Evolutionary conservation across 1,140 invertebrate species (phyloP).

Genomic region (Diprion similis): DNA sequence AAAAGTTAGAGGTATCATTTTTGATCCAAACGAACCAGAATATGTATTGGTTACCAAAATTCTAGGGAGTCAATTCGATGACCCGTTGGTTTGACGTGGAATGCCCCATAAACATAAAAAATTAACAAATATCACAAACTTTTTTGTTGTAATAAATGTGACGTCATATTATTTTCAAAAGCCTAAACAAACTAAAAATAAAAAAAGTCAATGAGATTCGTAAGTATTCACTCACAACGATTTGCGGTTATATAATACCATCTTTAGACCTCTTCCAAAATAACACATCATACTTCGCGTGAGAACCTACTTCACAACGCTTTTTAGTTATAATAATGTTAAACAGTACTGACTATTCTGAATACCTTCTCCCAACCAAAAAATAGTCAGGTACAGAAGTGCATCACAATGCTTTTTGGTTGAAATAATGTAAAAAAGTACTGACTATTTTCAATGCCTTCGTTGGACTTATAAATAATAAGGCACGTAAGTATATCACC

Average conservation of each 20-base stretch:
- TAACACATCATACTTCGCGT: neutral
- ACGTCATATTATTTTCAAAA: too few species aligned
- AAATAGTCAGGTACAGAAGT: neutral
- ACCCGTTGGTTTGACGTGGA: too few species aligned
- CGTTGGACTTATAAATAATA: too few species aligned
- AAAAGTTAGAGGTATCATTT: too few species aligned
- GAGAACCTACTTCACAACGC: neutral
- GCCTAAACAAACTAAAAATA: too few species aligned
- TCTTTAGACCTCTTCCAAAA: neutral
- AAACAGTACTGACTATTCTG: neutral
- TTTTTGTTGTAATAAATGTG: too few species aligned
- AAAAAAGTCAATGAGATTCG: neutral
- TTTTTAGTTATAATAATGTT: neutral
- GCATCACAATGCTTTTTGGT: neutral
- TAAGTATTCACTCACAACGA: neutral
- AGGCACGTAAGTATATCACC: neutral
- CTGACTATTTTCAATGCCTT: neutral
- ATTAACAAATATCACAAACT: too few species aligned
- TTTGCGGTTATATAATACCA: too few species aligned
- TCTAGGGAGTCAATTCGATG: too few species aligned
- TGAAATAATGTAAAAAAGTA: neutral
- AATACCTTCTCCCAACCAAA: neutral
- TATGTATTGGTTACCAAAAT: too few species aligned
- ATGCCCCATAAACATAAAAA: too few species aligned
- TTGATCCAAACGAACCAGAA: too few species aligned